Evolutionary conservation across 2,113 vertebrate genomes (phyloP).

Genomic region (Caloenas nicobarica): DNA sequence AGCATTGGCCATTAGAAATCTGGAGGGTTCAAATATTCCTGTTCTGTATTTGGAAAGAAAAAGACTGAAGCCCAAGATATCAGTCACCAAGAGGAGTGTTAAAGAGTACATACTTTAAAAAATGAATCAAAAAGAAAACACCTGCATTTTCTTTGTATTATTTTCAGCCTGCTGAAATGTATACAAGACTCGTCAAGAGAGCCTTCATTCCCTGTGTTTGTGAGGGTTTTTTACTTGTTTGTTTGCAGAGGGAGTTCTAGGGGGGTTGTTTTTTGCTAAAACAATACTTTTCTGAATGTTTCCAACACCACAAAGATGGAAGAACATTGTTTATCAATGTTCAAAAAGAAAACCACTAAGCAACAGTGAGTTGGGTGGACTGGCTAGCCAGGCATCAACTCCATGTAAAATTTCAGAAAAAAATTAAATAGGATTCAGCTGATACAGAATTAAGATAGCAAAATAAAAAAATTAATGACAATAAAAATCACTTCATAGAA

Average conservation of each 20-base stretch:
- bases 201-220: neutral
- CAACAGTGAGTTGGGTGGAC: neutral
- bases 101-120: neutral
- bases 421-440: neutral
- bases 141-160: neutral
- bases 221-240: neutral
- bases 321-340: neutral
- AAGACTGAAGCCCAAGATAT: neutral
- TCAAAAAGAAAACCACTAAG: neutral
- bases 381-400: neutral
- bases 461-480: neutral
- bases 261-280: neutral
- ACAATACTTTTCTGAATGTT: neutral
- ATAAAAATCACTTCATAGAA: neutral
- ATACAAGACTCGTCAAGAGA: neutral
- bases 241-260: accelerated
- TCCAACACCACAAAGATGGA: neutral
- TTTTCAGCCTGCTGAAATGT: neutral
- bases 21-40: neutral
- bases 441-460: neutral
- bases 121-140: neutral
- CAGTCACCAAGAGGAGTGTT: neutral
- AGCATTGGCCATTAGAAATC: neutral
- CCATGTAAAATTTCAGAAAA: neutral
- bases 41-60: neutral